These are phyloP conservation scores for Pseudorasbora parva DNA, from an alignment of 2,113 vertebrate genomes.

Conservation along the genomic window DNA sequence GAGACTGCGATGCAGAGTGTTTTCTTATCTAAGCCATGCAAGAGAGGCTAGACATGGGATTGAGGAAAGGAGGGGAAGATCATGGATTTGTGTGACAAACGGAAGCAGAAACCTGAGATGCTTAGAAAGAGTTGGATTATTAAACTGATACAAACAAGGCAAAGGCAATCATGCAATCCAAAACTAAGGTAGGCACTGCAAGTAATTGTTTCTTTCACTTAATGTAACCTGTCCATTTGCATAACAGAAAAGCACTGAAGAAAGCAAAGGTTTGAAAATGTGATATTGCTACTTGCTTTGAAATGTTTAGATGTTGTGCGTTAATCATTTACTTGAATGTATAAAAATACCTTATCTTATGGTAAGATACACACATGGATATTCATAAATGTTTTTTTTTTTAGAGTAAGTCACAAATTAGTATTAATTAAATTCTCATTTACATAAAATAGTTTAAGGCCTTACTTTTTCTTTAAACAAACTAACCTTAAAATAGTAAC, in stretches of 20 bases:
- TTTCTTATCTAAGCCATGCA: constrained; percentile 22
- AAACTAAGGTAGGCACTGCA: neutral
- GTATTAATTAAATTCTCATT: neutral
- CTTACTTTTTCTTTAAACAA: neutral
- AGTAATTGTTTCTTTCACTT: neutral
- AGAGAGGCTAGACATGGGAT: neutral
- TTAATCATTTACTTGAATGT: neutral
- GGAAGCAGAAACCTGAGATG: constrained; percentile 18
- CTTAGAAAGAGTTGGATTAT: constrained; percentile 9
- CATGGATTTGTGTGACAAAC: constrained; percentile 4
- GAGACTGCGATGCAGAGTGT: constrained; percentile 1
- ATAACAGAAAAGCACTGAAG: neutral
- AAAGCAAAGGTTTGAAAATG: neutral
- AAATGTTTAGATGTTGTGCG: neutral
- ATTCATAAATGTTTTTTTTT: neutral
- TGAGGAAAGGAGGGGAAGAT: neutral
- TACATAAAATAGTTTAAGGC: neutral
- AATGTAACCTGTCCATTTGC: neutral
- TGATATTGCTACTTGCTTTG: neutral
- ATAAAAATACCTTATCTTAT: neutral
- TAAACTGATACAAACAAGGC: neutral
- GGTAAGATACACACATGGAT: neutral
- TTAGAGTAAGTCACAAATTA: neutral
- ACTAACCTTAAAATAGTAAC: neutral
- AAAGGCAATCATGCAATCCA: neutral